Evolutionary conservation across 2,888 invertebrate genomes (phyloP), one percentile per base, ranked within the genome.

Genomic region (Lagria hirta): DNA sequence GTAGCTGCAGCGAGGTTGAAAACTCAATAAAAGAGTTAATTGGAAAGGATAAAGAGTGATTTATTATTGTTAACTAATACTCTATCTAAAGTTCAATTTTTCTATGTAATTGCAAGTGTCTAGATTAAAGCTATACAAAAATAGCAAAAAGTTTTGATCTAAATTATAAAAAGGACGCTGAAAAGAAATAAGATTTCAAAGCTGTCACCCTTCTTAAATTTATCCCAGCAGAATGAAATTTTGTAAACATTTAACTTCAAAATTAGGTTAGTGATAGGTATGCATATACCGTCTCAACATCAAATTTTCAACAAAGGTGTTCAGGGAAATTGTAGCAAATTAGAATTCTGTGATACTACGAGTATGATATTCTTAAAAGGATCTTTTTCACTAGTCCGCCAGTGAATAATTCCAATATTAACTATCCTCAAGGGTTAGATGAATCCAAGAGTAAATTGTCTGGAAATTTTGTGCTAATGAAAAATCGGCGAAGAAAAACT

Each of bases 231-330:
- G 28, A 37, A 37, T 37, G 37, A 37, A 37, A 37, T 37, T 37
- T 37, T 37, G 37, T 37, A 28, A 27, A 37, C 37, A 37, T 37
- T 37, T 37, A 37, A 37, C 37, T 37, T 37, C 18, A 18, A 37
- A 37, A 37, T 37, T 37, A 16, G 37, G 37, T 37, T 37, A 37
- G 37, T 21, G 37, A 27, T 37, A 28, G 27, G 28, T 37, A 37
- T 37, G 28, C 37, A 37, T 37, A 28, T 27, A 37, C 28, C 28
- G 28, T 21, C 21, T 28, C 28, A 28, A 37, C 28, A 28, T 37
- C 13, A 28, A 28, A 37, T 37, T 37, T 37, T 28, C 28, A 28
- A 37, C 37, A 37, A 37, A 37, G 21, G 26, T 28, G 37, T 18
- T 27, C 28, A 28, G 17, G 35, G 28, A 37, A 37, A 37, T 37